phyloP scores from a whole-genome alignment of 2,113 vertebrate genomes.

The Hyperoodon ampullatus region DNA sequence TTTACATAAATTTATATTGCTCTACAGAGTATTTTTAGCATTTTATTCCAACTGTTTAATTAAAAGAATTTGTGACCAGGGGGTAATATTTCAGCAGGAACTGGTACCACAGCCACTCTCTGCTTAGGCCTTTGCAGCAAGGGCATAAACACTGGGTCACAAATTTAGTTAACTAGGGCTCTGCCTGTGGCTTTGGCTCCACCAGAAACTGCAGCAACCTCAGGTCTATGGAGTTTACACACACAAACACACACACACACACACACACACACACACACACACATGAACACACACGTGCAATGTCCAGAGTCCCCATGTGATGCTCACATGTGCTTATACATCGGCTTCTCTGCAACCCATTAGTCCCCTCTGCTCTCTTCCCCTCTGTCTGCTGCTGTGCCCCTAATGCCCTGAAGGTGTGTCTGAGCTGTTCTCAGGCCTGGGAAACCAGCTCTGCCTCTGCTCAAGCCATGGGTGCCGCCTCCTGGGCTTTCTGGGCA shows the following conservation, averaged over 20 bases:
- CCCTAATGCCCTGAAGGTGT: background rate
- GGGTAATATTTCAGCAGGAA: background rate
- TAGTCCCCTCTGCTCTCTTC: background rate
- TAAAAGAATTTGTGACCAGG: background rate
- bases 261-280: background rate
- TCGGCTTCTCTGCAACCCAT: background rate
- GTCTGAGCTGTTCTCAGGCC: background rate
- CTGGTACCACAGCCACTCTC: background rate
- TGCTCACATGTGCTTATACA: background rate
- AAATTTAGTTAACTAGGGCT: background rate
- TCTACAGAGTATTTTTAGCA: background rate
- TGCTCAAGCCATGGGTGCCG: rapidly evolving
- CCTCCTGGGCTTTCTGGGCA: background rate
- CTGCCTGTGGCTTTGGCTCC: background rate
- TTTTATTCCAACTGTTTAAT: background rate
- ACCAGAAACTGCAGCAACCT: background rate
- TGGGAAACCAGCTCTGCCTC: background rate
- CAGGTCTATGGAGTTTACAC: background rate
- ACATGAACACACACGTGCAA: rapidly evolving
- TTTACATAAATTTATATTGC: background rate
- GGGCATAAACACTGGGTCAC: background rate
- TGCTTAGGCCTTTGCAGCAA: background rate
- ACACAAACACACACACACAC: too few relatives aligned
- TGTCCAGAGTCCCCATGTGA: background rate
- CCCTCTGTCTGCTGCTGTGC: background rate